Base-by-base conservation (phyloP, 2,888 invertebrate genomes). In the Seladonia tumulorum region DNA sequence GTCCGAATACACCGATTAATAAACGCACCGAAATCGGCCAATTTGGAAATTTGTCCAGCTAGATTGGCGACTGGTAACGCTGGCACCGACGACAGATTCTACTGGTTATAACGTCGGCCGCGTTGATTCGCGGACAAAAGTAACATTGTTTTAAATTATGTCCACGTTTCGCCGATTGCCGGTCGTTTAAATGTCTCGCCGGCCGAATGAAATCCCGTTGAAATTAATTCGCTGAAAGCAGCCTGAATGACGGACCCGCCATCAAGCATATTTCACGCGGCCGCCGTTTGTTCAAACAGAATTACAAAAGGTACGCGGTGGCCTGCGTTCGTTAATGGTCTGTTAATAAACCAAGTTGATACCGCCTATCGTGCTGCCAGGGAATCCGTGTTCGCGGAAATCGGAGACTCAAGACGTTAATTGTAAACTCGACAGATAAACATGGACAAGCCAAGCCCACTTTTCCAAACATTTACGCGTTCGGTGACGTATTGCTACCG, bases 131-230 rank as follows among this genome's bases (percentile, higher is more conserved):
- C 18, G 22, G 60, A 80, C 70, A 83, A 79, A 83, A 86, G 78
- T 80, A 82, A 82, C 81, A 80, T 81, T 63, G 78, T 70, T 85
- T 81, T 71, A 86, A 81, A 85, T 81, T 53, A 72, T 78, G 47
- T 71, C 49, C 74, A 29, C 71, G 80, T 81, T 81, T 78, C 74
- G 7, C 16, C 35, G 80, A 77, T 81, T 57, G 75, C 49, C 39
- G 79, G 72, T 73, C 79, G 63, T 87, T 63, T 82, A 88, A 81
- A 84, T 71, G 74, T 22, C 75, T 60, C 82, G 60, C n/a, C 1
- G 39, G n/a, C 14, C 84, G 76, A 85, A 49, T 16, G 75, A 76
- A 57, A 78, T 80, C 82, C 73, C 70, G 81, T 39, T 80, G 42
- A 82, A 78, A 81, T 79, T 87, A 72, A 73, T 83, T 83, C 29